Evolutionary conservation across 2,888 invertebrate genomes (phyloP).

Genomic region (Ornithoptera alexandrae): DNA sequence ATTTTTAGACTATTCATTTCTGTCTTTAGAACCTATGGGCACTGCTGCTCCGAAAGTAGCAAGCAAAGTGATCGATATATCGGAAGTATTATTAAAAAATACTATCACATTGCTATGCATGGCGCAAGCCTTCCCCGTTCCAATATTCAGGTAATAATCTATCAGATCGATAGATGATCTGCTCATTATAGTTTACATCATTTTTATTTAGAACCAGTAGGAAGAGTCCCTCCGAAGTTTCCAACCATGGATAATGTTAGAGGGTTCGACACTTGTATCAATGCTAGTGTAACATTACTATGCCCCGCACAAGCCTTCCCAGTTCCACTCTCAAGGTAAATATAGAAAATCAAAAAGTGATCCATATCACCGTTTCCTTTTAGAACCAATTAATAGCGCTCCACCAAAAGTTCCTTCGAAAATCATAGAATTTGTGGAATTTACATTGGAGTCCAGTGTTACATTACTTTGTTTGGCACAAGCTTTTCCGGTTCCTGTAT

Average conservation of each 20-base stretch:
- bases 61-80: conserved; percentile 75
- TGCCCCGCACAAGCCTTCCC: conserved; percentile 87
- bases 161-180: conserved; percentile 27
- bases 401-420: conserved; percentile 83
- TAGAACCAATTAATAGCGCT: conserved; percentile 86
- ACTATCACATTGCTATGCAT: conserved; percentile 80
- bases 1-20: conserved; percentile 32
- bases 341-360: conserved; percentile 36
- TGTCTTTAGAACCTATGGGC: conserved; percentile 83
- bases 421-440: conserved; percentile 72
- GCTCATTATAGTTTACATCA: conserved; percentile 36
- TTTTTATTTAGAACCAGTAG: conserved; percentile 76
- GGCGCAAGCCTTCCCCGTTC: conserved; percentile 84
- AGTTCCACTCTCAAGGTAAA: conserved; percentile 82
- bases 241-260: conserved; percentile 84
- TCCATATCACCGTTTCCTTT: conserved; percentile 51
- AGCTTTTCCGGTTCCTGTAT: conserved; percentile 83
- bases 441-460: conserved; percentile 69
- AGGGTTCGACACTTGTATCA: conserved; percentile 72
- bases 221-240: conserved; percentile 84
- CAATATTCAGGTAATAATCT: conserved; percentile 82
- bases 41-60: conserved; percentile 85
- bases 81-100: conserved; percentile 55
- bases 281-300: conserved; percentile 80
- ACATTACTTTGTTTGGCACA: conserved; percentile 86